These are phyloP conservation scores for Orientallactaga sibirica DNA, from an alignment of 2,797 vertebrate species.

Conservation along the genomic window DNA sequence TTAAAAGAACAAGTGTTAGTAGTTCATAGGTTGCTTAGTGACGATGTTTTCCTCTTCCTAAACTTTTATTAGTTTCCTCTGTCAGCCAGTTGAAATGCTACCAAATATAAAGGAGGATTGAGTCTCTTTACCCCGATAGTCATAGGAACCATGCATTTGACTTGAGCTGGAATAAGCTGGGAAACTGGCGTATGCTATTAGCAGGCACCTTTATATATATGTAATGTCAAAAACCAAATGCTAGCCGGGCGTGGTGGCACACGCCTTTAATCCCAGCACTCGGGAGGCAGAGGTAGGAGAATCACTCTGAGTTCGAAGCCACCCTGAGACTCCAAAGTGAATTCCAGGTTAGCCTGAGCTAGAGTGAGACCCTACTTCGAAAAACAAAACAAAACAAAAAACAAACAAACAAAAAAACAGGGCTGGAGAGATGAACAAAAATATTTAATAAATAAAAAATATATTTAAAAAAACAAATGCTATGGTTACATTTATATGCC, in stretches of 20 bases:
- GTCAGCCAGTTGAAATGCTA: neutral
- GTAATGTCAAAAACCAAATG: neutral
- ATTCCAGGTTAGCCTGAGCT: too few species aligned
- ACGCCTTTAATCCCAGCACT: too few species aligned
- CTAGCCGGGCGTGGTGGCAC: too few species aligned
- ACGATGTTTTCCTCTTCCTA: constrained; percentile 18
- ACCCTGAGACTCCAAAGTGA: too few species aligned
- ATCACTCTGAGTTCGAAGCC: too few species aligned
- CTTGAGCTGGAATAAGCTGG: neutral
- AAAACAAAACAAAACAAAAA: too few species aligned
- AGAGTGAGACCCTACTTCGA: too few species aligned
- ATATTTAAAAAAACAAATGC: neutral
- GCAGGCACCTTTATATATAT: neutral
- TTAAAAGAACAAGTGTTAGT: neutral
- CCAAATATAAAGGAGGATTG: neutral
- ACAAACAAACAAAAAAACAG: too few species aligned
- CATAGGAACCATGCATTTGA: neutral
- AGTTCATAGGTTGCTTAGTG: neutral
- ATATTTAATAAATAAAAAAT: too few species aligned
- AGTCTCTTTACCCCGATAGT: neutral
- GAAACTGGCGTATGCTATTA: neutral
- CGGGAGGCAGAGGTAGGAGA: too few species aligned
- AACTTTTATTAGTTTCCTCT: neutral
- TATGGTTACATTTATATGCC: neutral
- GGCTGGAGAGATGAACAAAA: too few species aligned